Conservation (phyloP, 2,888 invertebrate genomes). For the Platerodrilus igneus region DNA sequence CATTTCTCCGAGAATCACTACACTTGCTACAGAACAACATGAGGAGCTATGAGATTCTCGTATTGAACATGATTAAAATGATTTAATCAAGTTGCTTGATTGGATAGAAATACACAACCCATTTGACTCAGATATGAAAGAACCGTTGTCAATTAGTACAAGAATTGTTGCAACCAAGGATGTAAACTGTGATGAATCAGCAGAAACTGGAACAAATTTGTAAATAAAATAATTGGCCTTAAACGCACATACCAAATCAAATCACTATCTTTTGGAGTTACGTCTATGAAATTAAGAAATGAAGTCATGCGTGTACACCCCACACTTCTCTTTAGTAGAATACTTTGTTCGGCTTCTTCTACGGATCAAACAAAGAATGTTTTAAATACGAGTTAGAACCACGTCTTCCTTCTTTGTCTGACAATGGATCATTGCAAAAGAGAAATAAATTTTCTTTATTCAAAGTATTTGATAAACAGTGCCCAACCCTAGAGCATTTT, state of each 20-base stretch:
- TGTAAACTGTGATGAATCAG: slow-evolving; percentile 7
- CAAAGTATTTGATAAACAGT: slow-evolving; percentile 8
- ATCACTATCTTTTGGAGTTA: slow-evolving; percentile 3
- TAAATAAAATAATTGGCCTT: slow-evolving; percentile 9
- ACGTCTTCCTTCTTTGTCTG: slow-evolving; percentile 3
- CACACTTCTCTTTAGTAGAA: slow-evolving; percentile 9
- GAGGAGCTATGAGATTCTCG: slow-evolving; percentile 2
- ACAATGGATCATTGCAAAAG: slow-evolving; percentile 5
- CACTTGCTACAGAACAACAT: slow-evolving; percentile 7
- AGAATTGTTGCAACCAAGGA: slow-evolving; percentile 1
- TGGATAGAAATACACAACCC: slow-evolving; percentile 8
- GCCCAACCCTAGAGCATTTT: neutral
- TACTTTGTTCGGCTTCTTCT: slow-evolving; percentile 8
- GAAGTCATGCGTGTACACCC: slow-evolving; percentile 3
- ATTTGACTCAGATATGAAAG: slow-evolving; percentile 3
- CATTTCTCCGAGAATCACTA: no score
- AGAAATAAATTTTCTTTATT: slow-evolving; percentile 5
- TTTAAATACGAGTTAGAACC: slow-evolving; percentile 7
- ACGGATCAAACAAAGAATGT: slow-evolving; percentile 4
- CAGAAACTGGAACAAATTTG: slow-evolving; percentile 2
- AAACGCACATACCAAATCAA: slow-evolving; percentile 2
- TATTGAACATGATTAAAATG: no score
- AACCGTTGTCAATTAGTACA: slow-evolving; percentile 6
- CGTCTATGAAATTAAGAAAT: neutral
- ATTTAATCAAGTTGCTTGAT: slow-evolving; percentile 7